Percentiles rank a stretch among this genome's conserved stretches.
These are phyloP conservation scores for Tricholaema leucomelas DNA, from an alignment of 2,113 vertebrate genomes.

Conservation along the genomic window DNA sequence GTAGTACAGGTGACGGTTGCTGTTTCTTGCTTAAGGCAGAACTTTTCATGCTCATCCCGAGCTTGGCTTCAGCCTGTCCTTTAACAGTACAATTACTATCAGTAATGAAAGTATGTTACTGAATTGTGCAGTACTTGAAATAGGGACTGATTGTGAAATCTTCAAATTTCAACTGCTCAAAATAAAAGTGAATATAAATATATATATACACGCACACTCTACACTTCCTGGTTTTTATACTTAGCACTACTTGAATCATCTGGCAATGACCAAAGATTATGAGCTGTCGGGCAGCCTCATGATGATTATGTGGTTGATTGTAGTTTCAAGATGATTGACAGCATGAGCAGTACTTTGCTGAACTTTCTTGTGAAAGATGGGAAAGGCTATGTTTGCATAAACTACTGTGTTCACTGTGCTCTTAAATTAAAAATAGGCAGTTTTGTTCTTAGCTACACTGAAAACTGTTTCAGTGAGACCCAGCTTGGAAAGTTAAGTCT, in stretches of 20 bases:
- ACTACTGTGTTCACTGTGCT: background rate
- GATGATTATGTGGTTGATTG: background rate
- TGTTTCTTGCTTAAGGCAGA: background rate
- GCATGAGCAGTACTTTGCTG: background rate
- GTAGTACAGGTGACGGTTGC: background rate
- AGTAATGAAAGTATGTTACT: background rate
- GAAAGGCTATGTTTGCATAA: background rate
- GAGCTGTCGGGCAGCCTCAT: background rate
- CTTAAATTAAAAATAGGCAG: background rate
- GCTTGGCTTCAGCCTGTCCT: background rate
- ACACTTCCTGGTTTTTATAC: background rate
- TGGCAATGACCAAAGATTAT: background rate
- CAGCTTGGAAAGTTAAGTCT: background rate
- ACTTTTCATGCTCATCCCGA: background rate
- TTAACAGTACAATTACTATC: background rate
- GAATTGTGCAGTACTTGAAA: background rate
- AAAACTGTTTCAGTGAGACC: background rate
- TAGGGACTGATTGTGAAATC: background rate
- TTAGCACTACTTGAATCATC: background rate
- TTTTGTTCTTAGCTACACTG: background rate
- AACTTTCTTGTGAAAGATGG: background rate
- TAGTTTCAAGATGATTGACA: background rate
- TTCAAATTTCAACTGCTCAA: background rate
- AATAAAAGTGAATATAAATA: background rate
- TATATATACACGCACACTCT: fast-evolving